Evolutionary conservation across 2,888 invertebrate genomes (phyloP), one percentile per base, ranked within the genome.

Genomic region (Matsumyia berberina): DNA sequence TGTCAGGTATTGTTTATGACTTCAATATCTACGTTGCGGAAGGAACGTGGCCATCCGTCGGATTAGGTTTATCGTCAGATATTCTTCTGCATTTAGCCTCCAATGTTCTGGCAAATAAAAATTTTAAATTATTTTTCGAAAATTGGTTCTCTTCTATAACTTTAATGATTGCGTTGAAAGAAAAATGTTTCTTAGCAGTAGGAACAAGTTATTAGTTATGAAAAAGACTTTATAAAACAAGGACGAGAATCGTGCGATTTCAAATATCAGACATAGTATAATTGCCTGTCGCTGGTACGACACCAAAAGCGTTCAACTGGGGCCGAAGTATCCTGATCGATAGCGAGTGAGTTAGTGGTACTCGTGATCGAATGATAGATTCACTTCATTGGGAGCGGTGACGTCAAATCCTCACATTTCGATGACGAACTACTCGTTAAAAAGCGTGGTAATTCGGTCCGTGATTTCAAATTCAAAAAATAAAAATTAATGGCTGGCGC

Each of bases 201-300:
- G 81, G 73, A 31, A 87, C 85, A 17, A 77, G n/a, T n/a, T n/a
- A n/a, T 86, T 17, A 70, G 11, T 7, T 11, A 46, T 24, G 70
- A 67, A 57, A 70, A 58, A 5, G 70, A 70, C 2, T 35, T 70
- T 6, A 5, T 55, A 2, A 70, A 37, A 42, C 44, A 70, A 57
- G 58, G 70, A 7, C 57, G 70, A 4, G 58, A 46, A 57, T 70
- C 57, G 11, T 15, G 19, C n/a, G 70, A 58, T 57, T 57, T 57
- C 6, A 69, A 55, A 44, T 69, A 31, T 57, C 44, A 70, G 9
- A 44, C 15, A 70, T 44, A 69, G 33, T 37, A 44, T 55, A 57
- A 5, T 42, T 57, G 55, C 57, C 17, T 70, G 46, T 11, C 46
- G 58, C 11, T 70, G 35, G 35, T 70, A 70, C 29, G 69, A 70